phyloP scores from a whole-genome alignment of 2,797 vertebrate genomes.

The Huso huso region DNA sequence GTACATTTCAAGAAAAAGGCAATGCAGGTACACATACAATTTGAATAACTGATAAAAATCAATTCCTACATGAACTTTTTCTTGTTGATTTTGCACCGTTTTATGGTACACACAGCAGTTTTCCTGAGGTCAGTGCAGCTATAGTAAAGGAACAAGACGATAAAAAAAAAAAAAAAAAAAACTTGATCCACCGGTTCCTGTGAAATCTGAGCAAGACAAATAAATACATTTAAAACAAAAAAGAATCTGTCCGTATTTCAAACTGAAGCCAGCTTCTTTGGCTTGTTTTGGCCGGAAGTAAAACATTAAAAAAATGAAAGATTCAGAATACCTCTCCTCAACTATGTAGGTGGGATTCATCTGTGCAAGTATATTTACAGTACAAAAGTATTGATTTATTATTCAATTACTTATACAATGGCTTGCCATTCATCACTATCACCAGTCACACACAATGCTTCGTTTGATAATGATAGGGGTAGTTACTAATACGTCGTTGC shows the following conservation, averaged over 20 bases:
- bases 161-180: conserved; percentile 64
- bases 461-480: too few species aligned
- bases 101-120: conserved; percentile 14
- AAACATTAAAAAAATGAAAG: too few species aligned
- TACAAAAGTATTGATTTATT: too few species aligned
- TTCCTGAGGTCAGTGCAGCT: conserved; percentile 57
- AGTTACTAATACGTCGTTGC: too few species aligned
- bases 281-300: conserved; percentile 44
- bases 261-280: conserved; percentile 49
- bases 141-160: conserved; percentile 49
- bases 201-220: conserved; percentile 72
- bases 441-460: too few species aligned
- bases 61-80: too few species aligned
- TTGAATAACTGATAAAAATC: conserved; percentile 30
- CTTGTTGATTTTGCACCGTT: too few species aligned
- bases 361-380: too few species aligned
- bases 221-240: conserved; percentile 47
- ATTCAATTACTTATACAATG: too few species aligned
- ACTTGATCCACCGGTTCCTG: conserved; percentile 99
- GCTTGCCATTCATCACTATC: too few species aligned
- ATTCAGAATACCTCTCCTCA: too few species aligned
- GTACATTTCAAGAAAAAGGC: conserved; percentile 4
- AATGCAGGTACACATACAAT: conserved; percentile 51
- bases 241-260: conserved; percentile 57
- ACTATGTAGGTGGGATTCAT: too few species aligned